Base-by-base conservation (phyloP, 2,888 invertebrate species). In the Trachelus tabidus region DNA sequence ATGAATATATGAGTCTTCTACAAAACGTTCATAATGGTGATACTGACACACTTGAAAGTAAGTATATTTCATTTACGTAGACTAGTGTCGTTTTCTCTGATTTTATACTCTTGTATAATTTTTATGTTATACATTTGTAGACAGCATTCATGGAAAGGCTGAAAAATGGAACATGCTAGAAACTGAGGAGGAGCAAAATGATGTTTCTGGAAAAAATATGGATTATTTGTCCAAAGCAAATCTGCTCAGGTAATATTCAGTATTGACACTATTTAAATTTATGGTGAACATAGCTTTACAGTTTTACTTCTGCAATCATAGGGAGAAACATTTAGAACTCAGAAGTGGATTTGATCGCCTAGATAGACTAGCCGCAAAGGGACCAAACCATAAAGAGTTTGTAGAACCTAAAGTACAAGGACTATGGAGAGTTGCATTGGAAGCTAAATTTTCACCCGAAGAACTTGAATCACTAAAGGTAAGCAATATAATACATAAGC, bases 331-430 rank as follows among this genome's bases (percentile, higher is more conserved):
- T 90, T 92, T 94, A 73, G 95, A 95, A 73, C 92, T 98, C 34
- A 94, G 96, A 84, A 96, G 96, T 85, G 96, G 96, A 69, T 97
- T 94, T 88, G 97, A 97, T 87, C 94, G 94, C 37, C 92, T 98
- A 56, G 95, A 96, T 84, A 93, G 95, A 77, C 92, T 96, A 79
- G 94, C 97, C 33, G 94, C 96, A 1, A 94, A 94, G 91, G 97
- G 95, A 15, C 96, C 97, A 0, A 94, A 95, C 79, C 96, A 96
- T 87, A 95, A 95, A 89, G 97, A 97, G 88, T 98, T 98, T 89
- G 94, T 97, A 73, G 98, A 98, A 88, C 97, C 97, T 0, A 96
- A 97, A 92, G 98, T 98, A 1, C 96, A 97, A 90, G 96, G 96
- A 0, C 92, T 98, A 40, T 98, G 98, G 98, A 94, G 94, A 84